phyloP scores from a whole-genome alignment of 2,113 vertebrate genomes.

The Thinocorus orbignyianus region DNA sequence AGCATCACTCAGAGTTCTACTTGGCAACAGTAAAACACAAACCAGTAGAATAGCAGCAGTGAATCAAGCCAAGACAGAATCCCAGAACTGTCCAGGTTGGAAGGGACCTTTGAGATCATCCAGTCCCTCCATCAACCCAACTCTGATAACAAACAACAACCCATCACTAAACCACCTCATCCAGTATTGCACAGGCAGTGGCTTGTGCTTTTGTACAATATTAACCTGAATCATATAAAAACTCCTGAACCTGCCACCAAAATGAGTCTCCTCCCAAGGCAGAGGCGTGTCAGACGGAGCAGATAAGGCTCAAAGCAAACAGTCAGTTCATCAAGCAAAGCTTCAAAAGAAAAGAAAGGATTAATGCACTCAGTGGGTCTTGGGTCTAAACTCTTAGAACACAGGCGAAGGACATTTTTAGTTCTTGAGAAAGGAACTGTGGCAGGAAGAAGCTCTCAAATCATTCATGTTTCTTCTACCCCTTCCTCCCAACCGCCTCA shows the following conservation, averaged over 20 bases:
- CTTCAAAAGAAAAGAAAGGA: neutral
- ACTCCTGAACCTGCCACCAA: neutral
- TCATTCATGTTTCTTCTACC: neutral
- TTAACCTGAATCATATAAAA: neutral
- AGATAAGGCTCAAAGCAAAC: neutral
- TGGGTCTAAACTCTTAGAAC: neutral
- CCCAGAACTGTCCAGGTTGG: no score
- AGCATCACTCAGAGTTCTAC: neutral
- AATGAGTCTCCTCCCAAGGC: neutral
- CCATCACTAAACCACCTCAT: no score
- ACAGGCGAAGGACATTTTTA: neutral
- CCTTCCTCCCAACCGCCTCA: fast-evolving
- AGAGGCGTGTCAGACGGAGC: neutral
- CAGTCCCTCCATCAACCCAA: no score
- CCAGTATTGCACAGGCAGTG: neutral
- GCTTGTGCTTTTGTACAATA: neutral
- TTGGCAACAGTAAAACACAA: neutral
- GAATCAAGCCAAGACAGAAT: neutral
- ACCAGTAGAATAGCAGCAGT: neutral
- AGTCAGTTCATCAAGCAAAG: neutral
- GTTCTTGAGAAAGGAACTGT: neutral
- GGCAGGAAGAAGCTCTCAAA: neutral
- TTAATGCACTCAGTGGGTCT: neutral
- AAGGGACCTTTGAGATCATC: no score
- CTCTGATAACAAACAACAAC: no score